These are phyloP conservation scores for Cydia splendana DNA, from an alignment of 1,140 invertebrate species.

Conservation along the genomic window DNA sequence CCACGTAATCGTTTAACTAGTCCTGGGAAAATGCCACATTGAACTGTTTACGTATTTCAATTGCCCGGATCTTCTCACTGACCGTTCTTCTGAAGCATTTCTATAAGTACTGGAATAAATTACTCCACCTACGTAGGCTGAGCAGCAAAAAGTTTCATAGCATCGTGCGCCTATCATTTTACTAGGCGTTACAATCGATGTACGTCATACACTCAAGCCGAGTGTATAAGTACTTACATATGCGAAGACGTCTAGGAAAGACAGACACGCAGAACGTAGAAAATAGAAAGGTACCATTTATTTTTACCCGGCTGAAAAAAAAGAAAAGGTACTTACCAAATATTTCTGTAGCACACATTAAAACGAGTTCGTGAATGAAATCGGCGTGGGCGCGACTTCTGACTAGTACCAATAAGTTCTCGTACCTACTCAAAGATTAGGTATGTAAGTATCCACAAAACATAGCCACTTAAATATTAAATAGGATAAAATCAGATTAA, in stretches of 20 bases:
- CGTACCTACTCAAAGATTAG: no score
- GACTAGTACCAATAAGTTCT: no score
- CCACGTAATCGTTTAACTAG: not conserved
- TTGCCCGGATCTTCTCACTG: slow-evolving; percentile 15
- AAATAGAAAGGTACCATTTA: no score
- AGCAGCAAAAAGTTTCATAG: not conserved
- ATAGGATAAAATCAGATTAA: no score
- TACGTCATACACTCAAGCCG: not conserved
- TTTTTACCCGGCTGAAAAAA: no score
- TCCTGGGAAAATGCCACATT: slow-evolving; percentile 22
- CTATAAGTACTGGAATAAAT: slow-evolving; percentile 6
- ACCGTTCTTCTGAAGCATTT: not conserved
- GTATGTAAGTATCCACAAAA: no score
- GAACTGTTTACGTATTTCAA: slow-evolving; percentile 11
- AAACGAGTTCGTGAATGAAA: no score
- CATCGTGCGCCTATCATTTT: slow-evolving; percentile 12
- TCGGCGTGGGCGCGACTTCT: no score
- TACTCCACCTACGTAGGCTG: slow-evolving; percentile 9
- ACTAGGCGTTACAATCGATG: not conserved
- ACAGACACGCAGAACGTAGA: no score
- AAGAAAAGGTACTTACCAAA: no score
- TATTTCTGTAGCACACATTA: no score
- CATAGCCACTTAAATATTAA: no score
- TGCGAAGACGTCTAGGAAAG: not conserved
- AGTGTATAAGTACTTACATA: not conserved